These are phyloP conservation scores for Orthonyx spaldingii DNA, from an alignment of 2,113 vertebrate genomes.

Conservation along the genomic window DNA sequence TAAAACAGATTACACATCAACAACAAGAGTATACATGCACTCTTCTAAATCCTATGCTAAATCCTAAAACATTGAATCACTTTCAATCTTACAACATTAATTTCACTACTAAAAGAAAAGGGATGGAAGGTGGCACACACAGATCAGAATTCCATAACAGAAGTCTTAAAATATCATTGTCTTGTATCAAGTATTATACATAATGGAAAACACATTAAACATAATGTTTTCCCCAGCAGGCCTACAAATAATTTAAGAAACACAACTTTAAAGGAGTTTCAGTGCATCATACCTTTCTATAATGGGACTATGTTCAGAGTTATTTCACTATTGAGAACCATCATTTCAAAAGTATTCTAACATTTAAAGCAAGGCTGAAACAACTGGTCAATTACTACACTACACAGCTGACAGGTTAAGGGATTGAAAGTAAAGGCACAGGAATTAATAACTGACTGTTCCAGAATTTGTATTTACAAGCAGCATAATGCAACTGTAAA, in stretches of 20 bases:
- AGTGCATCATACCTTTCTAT: not conserved
- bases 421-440: not conserved
- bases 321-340: not conserved
- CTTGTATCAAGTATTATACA: not conserved
- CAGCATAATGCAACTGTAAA: not conserved
- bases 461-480: not conserved
- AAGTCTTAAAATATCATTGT: not conserved
- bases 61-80: not conserved
- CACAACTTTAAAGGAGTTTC: not conserved
- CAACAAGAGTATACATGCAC: not conserved
- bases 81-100: not conserved
- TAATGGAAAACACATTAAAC: not conserved
- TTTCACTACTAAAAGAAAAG: not conserved
- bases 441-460: not conserved
- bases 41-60: not conserved
- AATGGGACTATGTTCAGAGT: not conserved
- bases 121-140: rapidly evolving
- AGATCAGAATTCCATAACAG: not conserved
- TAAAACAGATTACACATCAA: not conserved
- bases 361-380: not conserved
- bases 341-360: not conserved
- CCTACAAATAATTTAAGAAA: not conserved
- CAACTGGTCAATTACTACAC: not conserved
- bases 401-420: not conserved
- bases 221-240: not conserved